These are phyloP conservation scores for Benitochromis conjunctus DNA, from an alignment of 2,113 vertebrate species.

Conservation along the genomic window DNA sequence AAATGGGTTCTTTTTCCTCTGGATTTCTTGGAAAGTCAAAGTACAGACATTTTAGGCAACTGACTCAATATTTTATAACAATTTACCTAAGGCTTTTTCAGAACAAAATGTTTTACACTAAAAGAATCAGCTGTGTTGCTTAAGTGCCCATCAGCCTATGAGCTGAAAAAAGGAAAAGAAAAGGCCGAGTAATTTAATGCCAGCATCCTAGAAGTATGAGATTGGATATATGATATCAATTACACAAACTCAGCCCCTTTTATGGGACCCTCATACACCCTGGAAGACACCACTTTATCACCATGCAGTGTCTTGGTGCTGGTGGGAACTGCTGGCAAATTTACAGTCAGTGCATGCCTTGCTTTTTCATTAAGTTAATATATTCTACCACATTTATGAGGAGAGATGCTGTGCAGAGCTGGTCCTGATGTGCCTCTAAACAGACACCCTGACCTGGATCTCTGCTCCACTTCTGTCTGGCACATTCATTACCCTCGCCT, in stretches of 20 bases:
- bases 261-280: conserved; percentile 51
- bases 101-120: conserved; percentile 12
- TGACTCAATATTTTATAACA: conserved; percentile 37
- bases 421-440: conserved; percentile 34
- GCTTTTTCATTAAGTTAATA: conserved; percentile 73
- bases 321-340: conserved; percentile 30
- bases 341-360: conserved; percentile 40
- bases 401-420: conserved; percentile 6
- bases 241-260: conserved; percentile 63
- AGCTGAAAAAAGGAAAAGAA: not conserved
- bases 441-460: conserved; percentile 57
- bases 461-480: conserved; percentile 32
- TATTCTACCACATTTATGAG: conserved; percentile 54
- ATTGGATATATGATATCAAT: conserved; percentile 64
- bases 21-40: conserved; percentile 17
- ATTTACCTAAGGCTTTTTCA: conserved; percentile 20
- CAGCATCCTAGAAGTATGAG: conserved; percentile 42
- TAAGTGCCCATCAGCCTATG: conserved; percentile 40
- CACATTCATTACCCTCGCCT: conserved; percentile 17
- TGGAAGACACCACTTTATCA: conserved; percentile 54
- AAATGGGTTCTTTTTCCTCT: not conserved
- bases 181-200: conserved; percentile 46
- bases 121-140: conserved; percentile 10
- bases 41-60: conserved; percentile 25
- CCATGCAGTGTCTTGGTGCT: not conserved